These are phyloP conservation scores for Argyra leucocephala DNA, from an alignment of 2,888 invertebrate genomes.

Conservation along the genomic window DNA sequence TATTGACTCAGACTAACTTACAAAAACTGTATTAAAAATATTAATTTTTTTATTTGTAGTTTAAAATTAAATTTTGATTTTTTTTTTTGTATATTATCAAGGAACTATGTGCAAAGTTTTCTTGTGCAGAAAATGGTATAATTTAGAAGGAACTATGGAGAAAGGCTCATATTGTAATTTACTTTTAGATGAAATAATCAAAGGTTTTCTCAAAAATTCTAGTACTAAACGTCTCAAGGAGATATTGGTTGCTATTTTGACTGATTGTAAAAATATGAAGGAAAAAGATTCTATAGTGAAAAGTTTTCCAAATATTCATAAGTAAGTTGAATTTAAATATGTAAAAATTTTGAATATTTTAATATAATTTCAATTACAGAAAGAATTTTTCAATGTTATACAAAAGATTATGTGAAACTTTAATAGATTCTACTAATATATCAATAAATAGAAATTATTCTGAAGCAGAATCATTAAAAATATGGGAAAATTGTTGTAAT, in stretches of 20 bases:
- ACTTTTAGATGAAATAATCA: constrained; percentile 54
- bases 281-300: constrained; percentile 50
- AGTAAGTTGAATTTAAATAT: constrained; percentile 32
- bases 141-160: constrained; percentile 52
- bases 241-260: constrained; percentile 48
- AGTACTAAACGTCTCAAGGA: constrained; percentile 51
- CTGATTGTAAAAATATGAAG: constrained; percentile 50
- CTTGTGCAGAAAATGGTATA: constrained; percentile 60
- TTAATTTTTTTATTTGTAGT: too few relatives aligned
- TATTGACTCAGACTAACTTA: not conserved
- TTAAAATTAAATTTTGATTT: not conserved
- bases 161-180: constrained; percentile 57
- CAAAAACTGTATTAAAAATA: not conserved
- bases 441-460: constrained; percentile 47
- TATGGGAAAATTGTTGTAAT: constrained; percentile 57
- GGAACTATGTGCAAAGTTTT: constrained; percentile 48
- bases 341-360: not conserved
- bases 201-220: constrained; percentile 53
- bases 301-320: constrained; percentile 56
- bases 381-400: constrained; percentile 59
- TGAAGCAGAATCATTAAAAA: constrained; percentile 48
- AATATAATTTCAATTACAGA: constrained; percentile 30
- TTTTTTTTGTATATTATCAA: constrained; percentile 17
- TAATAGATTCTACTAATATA: constrained; percentile 49
- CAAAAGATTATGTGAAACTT: constrained; percentile 53